These are phyloP conservation scores for Diarsia rubi DNA, from an alignment of 2,888 invertebrate genomes.

Conservation along the genomic window DNA sequence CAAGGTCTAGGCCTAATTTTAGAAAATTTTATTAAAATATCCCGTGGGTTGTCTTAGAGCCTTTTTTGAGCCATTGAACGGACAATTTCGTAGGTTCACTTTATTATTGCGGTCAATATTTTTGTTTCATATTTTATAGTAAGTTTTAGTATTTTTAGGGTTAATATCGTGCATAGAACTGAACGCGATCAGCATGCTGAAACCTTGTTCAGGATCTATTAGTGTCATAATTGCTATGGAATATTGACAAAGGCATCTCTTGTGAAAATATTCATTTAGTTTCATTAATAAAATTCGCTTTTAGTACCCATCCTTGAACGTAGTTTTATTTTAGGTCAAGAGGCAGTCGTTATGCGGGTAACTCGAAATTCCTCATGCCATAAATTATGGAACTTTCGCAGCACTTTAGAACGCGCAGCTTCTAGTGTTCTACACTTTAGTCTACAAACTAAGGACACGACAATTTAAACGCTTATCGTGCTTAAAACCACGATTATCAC, in stretches of 20 bases:
- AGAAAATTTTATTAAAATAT: slow-evolving; percentile 45
- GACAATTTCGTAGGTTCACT: slow-evolving; percentile 21
- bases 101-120: slow-evolving; percentile 14
- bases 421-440: slow-evolving; percentile 20
- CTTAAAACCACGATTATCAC: not conserved
- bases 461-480: not conserved
- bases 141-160: not conserved
- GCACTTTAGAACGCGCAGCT: slow-evolving; percentile 11
- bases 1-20: slow-evolving; percentile 39
- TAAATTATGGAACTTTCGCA: slow-evolving; percentile 40
- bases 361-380: slow-evolving; percentile 25
- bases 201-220: not conserved
- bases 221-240: not conserved
- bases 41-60: slow-evolving; percentile 30
- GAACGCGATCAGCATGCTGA: not conserved
- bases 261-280: not conserved
- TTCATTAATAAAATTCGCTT: not conserved
- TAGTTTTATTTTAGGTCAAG: slow-evolving; percentile 21
- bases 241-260: not conserved
- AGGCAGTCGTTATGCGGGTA: slow-evolving; percentile 27
- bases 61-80: slow-evolving; percentile 36
- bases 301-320: not conserved
- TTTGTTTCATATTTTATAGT: not conserved
- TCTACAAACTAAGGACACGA: slow-evolving; percentile 6
- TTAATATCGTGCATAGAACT: not conserved